These are phyloP conservation scores for Hypothenemus hampei DNA, from an alignment of 1,140 invertebrate species.

Conservation along the genomic window DNA sequence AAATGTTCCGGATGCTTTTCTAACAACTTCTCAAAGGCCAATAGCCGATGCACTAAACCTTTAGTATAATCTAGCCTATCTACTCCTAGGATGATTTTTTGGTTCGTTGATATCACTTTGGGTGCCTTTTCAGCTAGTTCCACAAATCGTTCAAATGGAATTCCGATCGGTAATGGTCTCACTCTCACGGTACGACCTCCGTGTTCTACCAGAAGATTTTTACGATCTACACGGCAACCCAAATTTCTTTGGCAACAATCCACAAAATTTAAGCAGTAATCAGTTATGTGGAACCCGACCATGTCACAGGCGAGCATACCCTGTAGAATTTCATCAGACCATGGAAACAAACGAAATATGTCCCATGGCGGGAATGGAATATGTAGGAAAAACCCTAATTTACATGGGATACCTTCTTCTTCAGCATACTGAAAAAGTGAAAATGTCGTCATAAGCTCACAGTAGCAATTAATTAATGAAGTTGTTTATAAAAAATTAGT, in stretches of 20 bases:
- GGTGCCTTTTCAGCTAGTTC: conserved; percentile 74
- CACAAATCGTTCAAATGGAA: conserved; percentile 82
- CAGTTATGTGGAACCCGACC: conserved; percentile 88
- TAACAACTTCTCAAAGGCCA: conserved; percentile 77
- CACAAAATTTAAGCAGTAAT: conserved; percentile 88
- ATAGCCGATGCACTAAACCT: conserved; percentile 77
- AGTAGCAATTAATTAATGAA: too few species aligned
- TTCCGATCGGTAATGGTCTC: conserved; percentile 78
- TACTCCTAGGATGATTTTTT: conserved; percentile 80
- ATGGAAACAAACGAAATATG: conserved; percentile 82
- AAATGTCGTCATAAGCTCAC: too few species aligned
- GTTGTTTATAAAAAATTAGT: background rate
- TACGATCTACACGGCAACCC: conserved; percentile 81
- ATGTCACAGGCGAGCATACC: conserved; percentile 86
- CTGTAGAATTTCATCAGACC: conserved; percentile 88
- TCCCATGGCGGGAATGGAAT: conserved; percentile 92
- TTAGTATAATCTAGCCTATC: conserved; percentile 90
- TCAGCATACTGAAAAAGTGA: conserved; percentile 56
- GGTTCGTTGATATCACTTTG: conserved; percentile 60
- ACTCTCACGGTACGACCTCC: conserved; percentile 79
- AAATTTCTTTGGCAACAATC: conserved; percentile 84
- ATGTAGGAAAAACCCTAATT: conserved; percentile 86
- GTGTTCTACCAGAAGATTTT: conserved; percentile 80
- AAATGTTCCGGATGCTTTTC: conserved; percentile 82
- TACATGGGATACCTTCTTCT: conserved; percentile 70